Conservation (phyloP, 2,113 vertebrate genomes). For the Mus spicilegus region DNA sequence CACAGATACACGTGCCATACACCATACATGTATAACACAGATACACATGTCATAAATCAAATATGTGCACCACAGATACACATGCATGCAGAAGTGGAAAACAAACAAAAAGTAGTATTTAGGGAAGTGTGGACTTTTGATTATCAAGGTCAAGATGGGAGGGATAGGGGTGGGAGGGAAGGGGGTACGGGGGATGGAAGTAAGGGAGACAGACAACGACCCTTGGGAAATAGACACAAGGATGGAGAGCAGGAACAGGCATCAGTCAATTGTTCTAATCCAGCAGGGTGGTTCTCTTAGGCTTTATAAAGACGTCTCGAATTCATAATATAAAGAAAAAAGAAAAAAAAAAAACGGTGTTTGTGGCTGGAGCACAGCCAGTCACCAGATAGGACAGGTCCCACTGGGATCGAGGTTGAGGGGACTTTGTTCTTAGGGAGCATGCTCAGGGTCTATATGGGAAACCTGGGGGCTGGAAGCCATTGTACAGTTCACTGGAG, state of each 20-base stretch:
- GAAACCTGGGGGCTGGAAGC: no score
- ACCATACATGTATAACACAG: no score
- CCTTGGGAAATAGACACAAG: not conserved
- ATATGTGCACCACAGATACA: not conserved
- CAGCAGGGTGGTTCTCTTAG: accelerated
- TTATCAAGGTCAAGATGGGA: not conserved
- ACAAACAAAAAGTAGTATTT: not conserved
- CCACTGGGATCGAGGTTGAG: accelerated
- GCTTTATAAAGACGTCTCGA: not conserved
- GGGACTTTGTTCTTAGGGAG: accelerated
- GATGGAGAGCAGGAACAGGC: no score
- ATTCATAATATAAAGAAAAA: no score
- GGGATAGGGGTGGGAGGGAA: accelerated
- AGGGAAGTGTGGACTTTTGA: no score
- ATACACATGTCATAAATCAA: no score
- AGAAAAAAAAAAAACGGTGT: not conserved
- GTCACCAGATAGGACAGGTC: no score
- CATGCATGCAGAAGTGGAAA: not conserved
- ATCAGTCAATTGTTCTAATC: accelerated
- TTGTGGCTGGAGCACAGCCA: accelerated
- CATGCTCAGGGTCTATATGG: accelerated
- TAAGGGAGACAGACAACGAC: accelerated
- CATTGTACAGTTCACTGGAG: not conserved
- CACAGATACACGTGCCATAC: no score
- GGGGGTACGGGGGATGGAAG: accelerated